phyloP scores from a whole-genome alignment of 2,888 invertebrate species.

The Napeogenes sylphis region DNA sequence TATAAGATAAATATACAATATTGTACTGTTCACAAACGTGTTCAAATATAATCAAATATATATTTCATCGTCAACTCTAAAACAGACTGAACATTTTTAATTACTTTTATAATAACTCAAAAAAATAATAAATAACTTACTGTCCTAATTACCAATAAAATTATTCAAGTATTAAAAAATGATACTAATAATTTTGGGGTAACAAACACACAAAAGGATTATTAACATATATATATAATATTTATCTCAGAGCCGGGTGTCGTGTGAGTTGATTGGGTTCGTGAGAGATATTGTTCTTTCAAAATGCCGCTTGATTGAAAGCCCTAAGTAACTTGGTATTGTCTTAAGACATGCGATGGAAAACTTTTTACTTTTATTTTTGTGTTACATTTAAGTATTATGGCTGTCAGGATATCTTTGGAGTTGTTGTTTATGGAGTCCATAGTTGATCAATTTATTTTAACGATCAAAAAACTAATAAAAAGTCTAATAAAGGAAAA shows the following conservation, averaged over 20 bases:
- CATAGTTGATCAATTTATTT: background rate
- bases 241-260: slow-evolving; percentile 31
- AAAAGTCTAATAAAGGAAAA: no score
- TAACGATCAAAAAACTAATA: no score
- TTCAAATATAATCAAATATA: no score
- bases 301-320: slow-evolving; percentile 59
- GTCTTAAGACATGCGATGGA: slow-evolving; percentile 36
- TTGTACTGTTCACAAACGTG: no score
- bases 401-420: slow-evolving; percentile 3
- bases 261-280: slow-evolving; percentile 59
- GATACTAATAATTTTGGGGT: no score
- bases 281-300: slow-evolving; percentile 68
- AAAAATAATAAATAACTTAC: no score
- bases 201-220: slow-evolving; percentile 20
- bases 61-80: no score
- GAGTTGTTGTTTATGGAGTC: background rate
- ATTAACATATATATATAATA: slow-evolving; percentile 27
- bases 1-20: background rate
- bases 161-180: no score
- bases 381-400: slow-evolving; percentile 16
- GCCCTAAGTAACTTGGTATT: slow-evolving; percentile 42
- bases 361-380: slow-evolving; percentile 26
- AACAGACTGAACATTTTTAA: no score
- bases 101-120: no score
- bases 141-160: no score